Evolutionary conservation across 2,888 invertebrate genomes (phyloP).

Genomic region (Erebia epiphron): DNA sequence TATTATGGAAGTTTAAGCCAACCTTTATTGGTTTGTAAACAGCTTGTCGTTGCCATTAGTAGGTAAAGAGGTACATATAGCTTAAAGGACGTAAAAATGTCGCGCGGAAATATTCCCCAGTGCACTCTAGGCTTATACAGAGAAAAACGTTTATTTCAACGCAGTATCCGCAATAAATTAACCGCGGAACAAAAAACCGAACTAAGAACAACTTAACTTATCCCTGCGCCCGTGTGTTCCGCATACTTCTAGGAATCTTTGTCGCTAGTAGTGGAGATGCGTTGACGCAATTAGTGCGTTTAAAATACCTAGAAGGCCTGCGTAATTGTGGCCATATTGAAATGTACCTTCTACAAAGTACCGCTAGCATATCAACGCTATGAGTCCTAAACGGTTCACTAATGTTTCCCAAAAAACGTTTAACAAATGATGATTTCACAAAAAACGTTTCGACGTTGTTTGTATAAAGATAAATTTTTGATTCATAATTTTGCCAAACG

Average conservation of each 20-base stretch:
- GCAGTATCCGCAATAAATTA: slow-evolving; percentile 16
- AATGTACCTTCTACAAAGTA: neutral
- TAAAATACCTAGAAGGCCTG: slow-evolving; percentile 10
- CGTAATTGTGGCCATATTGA: neutral
- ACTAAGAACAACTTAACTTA: slow-evolving; percentile 1
- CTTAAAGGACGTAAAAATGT: neutral
- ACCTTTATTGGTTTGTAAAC: too few relatives aligned
- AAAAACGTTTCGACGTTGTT: too few relatives aligned
- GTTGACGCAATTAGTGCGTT: slow-evolving; percentile 16
- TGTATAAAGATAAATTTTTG: too few relatives aligned
- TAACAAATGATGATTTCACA: too few relatives aligned
- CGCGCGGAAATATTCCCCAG: neutral
- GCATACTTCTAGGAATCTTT: slow-evolving; percentile 15
- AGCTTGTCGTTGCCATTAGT: too few relatives aligned
- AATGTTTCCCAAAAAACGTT: too few relatives aligned
- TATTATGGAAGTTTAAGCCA: too few relatives aligned
- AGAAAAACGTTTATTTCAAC: slow-evolving; percentile 20
- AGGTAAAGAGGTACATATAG: too few relatives aligned
- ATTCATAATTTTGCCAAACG: too few relatives aligned
- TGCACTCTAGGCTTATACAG: neutral
- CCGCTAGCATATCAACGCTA: neutral
- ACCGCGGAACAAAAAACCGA: slow-evolving; percentile 10
- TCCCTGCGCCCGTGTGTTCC: slow-evolving; percentile 11
- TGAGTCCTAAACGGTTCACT: neutral
- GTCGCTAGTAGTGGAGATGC: too few relatives aligned